These are phyloP conservation scores for Tineola bisselliella DNA, from an alignment of 2,888 invertebrate genomes.

Conservation along the genomic window DNA sequence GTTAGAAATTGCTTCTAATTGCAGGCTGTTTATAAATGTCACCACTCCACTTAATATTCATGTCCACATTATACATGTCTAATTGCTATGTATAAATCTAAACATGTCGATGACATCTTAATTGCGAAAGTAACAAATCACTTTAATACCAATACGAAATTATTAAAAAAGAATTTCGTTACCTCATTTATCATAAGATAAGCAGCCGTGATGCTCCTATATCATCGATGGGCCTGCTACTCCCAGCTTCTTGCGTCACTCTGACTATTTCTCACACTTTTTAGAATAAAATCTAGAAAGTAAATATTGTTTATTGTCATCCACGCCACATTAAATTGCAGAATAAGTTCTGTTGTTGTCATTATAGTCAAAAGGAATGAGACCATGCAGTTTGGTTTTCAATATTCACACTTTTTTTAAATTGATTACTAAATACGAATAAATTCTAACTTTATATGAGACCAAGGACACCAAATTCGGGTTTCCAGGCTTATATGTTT, in stretches of 20 bases:
- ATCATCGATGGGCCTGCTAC: background rate
- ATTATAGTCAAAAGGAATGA: too few relatives aligned
- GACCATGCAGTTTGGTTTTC: too few relatives aligned
- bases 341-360: too few relatives aligned
- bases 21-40: conserved; percentile 51
- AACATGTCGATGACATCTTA: conserved; percentile 58
- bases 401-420: too few relatives aligned
- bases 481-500: too few relatives aligned
- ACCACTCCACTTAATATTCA: conserved; percentile 51
- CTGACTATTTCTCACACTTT: background rate
- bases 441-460: too few relatives aligned
- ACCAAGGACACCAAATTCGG: too few relatives aligned
- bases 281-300: too few relatives aligned
- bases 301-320: too few relatives aligned
- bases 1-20: conserved; percentile 28
- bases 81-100: conserved; percentile 60
- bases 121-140: conserved; percentile 54
- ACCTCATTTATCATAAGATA: conserved; percentile 20
- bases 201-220: background rate
- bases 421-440: too few relatives aligned
- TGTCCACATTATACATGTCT: conserved; percentile 50
- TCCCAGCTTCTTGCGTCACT: background rate
- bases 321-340: too few relatives aligned
- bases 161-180: conserved; percentile 28
- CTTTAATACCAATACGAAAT: conserved; percentile 30